These are phyloP conservation scores for Gallinago media DNA, from an alignment of 2,113 vertebrate genomes.

Conservation along the genomic window DNA sequence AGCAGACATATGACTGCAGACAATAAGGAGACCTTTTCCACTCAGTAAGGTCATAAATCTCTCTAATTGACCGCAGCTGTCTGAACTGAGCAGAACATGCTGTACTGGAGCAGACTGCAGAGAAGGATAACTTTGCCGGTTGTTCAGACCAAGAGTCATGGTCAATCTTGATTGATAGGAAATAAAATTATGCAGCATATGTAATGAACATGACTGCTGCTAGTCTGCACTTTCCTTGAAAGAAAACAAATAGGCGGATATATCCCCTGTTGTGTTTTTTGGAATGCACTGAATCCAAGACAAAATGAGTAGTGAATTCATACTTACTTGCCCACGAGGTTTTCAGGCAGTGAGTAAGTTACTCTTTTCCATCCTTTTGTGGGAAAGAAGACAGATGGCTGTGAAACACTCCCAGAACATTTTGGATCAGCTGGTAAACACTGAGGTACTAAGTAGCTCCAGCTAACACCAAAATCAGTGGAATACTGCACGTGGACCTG, in stretches of 20 bases:
- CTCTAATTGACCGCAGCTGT: neutral
- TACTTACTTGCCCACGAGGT: constrained; percentile 91
- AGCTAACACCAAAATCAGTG: constrained; percentile 94
- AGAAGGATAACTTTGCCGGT: neutral
- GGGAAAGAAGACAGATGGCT: constrained; percentile 96
- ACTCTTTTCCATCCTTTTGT: constrained; percentile 93
- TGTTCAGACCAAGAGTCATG: neutral
- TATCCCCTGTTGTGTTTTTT: neutral
- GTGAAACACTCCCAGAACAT: constrained; percentile 92
- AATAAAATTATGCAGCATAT: neutral
- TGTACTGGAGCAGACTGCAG: neutral
- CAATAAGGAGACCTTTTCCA: neutral
- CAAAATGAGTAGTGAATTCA: neutral
- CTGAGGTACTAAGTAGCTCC: constrained; percentile 95
- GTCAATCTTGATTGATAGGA: neutral
- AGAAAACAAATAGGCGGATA: neutral
- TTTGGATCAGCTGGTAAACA: constrained; percentile 95
- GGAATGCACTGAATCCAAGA: neutral
- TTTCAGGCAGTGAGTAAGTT: constrained; percentile 89
- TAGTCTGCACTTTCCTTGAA: neutral
- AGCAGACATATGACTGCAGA: neutral
- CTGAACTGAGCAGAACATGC: neutral
- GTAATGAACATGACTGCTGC: rapidly evolving
- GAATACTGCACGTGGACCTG: constrained; percentile 96
- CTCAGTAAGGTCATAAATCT: constrained; percentile 18